A percentile compares a stretch with the other conserved stretches of the same genome.
phyloP scores from a whole-genome alignment of 2,888 invertebrate genomes.

The Stenchaetothrips biformis region DNA sequence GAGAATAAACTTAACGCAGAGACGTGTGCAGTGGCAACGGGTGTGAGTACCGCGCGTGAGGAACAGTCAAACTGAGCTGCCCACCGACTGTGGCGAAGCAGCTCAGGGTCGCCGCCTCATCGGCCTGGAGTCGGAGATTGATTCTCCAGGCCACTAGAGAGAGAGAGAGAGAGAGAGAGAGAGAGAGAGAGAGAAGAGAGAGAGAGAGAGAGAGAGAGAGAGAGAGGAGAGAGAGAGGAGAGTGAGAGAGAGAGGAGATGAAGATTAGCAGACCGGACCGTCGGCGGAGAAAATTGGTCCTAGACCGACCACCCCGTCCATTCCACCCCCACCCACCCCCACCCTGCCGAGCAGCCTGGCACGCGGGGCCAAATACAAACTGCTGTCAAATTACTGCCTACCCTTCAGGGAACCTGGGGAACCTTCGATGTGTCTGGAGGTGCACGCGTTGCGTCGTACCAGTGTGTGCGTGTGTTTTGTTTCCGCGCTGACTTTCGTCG shows the following conservation, averaged over 20 bases:
- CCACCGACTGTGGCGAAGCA: too few species aligned
- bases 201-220: background rate
- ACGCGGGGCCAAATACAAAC: background rate
- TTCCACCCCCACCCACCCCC: background rate
- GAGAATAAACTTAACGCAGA: background rate
- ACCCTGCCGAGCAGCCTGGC: background rate
- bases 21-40: background rate
- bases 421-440: too few species aligned
- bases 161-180: background rate
- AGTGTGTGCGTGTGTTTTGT: too few species aligned
- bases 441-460: too few species aligned
- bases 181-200: background rate
- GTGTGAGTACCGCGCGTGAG: background rate
- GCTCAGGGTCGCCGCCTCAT: too few species aligned
- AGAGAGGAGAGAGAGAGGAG: background rate
- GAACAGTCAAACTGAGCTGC: too few species aligned
- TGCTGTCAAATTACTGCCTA: constrained; percentile 9
- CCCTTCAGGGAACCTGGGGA: too few species aligned
- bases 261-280: background rate
- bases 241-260: background rate
- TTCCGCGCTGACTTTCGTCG: too few species aligned
- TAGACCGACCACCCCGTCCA: background rate
- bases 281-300: background rate
- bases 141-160: background rate
- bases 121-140: too few species aligned